Percentiles rank a stretch among this genome's conserved stretches.
Evolutionary conservation across 2,888 invertebrate species (phyloP).

Genomic region (Heliconius ethilla): DNA sequence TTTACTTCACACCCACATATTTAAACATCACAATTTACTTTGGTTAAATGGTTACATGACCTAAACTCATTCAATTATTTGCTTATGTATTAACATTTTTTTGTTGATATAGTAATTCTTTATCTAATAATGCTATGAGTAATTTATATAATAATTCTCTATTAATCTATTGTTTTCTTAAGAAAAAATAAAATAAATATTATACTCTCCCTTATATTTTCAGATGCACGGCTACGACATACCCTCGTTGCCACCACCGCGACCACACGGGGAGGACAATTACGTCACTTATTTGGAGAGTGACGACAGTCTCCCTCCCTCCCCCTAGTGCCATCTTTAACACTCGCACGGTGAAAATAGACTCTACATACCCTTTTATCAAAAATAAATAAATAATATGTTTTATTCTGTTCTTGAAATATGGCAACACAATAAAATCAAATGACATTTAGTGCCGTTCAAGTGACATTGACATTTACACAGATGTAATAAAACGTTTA

Average conservation of each 20-base stretch:
- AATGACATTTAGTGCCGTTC: slow-evolving; percentile 21
- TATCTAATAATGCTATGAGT: no score
- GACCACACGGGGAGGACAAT: slow-evolving; percentile 88
- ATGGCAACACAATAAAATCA: neutral
- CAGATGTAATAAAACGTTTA: slow-evolving; percentile 23
- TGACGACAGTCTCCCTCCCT: slow-evolving; percentile 89
- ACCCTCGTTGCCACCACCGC: slow-evolving; percentile 82
- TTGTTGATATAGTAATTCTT: no score
- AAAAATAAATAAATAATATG: neutral
- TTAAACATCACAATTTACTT: no score
- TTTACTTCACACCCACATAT: no score
- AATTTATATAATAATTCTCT: no score
- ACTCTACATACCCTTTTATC: slow-evolving; percentile 15
- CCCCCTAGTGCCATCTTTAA: slow-evolving; percentile 84
- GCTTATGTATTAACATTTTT: no score
- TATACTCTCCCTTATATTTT: slow-evolving; percentile 49
- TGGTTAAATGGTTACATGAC: no score
- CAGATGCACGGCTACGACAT: slow-evolving; percentile 97
- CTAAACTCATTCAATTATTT: no score
- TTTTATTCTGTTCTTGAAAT: neutral
- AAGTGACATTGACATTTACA: slow-evolving; percentile 10
- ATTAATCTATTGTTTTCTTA: no score
- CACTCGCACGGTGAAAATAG: slow-evolving; percentile 44
- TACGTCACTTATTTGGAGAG: slow-evolving; percentile 96
- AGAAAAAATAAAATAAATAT: neutral